Conservation (phyloP, 2,888 invertebrate species). For the Ceramica pisi region DNA sequence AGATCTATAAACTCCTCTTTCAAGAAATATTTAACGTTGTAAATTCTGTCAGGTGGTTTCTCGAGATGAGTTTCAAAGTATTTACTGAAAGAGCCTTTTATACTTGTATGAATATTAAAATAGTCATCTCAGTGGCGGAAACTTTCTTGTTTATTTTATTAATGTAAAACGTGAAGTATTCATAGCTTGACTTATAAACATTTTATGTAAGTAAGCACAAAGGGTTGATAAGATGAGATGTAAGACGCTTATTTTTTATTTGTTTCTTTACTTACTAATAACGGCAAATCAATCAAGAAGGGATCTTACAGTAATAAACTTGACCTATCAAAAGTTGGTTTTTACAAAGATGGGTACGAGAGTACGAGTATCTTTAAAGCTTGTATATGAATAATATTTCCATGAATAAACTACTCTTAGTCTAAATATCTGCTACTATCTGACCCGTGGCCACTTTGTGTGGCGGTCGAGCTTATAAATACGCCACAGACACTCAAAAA, state of each 20-base stretch:
- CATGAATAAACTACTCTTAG: not conserved
- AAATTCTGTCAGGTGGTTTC: slow-evolving; percentile 30
- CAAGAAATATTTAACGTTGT: not conserved
- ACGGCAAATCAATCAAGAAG: too few species aligned
- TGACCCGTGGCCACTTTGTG: too few species aligned
- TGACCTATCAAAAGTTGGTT: not conserved
- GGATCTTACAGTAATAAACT: not conserved
- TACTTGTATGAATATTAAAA: slow-evolving; percentile 58
- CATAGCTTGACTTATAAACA: slow-evolving; percentile 29
- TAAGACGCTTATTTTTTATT: too few species aligned
- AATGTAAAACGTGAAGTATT: slow-evolving; percentile 46
- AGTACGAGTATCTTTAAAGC: not conserved
- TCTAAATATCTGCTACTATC: too few species aligned
- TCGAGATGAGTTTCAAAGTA: slow-evolving; percentile 25
- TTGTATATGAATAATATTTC: not conserved
- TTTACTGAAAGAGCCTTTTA: slow-evolving; percentile 31
- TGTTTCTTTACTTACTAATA: too few species aligned
- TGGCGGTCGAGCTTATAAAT: too few species aligned
- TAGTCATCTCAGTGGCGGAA: slow-evolving; percentile 24
- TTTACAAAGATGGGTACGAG: not conserved
- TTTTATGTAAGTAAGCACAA: slow-evolving; percentile 21
- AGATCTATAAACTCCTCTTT: not conserved
- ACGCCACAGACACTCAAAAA: too few species aligned
- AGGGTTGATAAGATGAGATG: not conserved
- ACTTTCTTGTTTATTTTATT: slow-evolving; percentile 45